Evolutionary conservation across 1,140 invertebrate species (phyloP), one percentile per base, ranked within the genome.

Genomic region (Phenacoccus solenopsis): DNA sequence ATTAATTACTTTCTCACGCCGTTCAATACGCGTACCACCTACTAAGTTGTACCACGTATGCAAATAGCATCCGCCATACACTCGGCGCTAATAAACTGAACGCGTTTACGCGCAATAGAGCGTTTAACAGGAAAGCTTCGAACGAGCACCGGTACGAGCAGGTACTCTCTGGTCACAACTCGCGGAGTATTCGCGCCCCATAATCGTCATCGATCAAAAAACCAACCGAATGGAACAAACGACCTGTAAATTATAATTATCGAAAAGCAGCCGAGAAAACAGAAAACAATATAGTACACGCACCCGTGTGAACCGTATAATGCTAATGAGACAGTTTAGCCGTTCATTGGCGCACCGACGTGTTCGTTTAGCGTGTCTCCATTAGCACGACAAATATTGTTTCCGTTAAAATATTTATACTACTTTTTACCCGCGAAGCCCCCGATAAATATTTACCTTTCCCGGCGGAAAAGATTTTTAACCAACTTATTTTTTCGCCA

Each of bases 341-440:
- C 38, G 20, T 49, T 49, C 38, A 49, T 49, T 49, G 13, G 16
- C 38, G 38, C 38, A n/a, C 38, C 5, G 5, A 32, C 38, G 38
- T 49, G 38, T 49, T 49, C 38, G 38, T 49, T 49, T 49, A 49
- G 38, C 38, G 38, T 49, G 38, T 49, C 38, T 49, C 38, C 38
- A 49, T 49, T 49, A 49, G 38, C 38, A 49, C 38, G 38, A 49
- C 38, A 49, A 49, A 49, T 49, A 49, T 49, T 49, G 20, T 49
- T 49, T 49, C 38, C 38, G 38, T 16, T 9, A n/a, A 49, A 49
- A 49, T 49, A 49, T 49, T 49, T 49, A 49, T n/a, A n/a, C n/a
- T n/a, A n/a, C n/a, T n/a, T n/a, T n/a, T n/a, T n/a, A n/a, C n/a
- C n/a, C n/a, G n/a, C n/a, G n/a, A n/a, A n/a, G n/a, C n/a, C n/a